A percentile compares a stretch with the other conserved stretches of the same genome.
phyloP scores from a whole-genome alignment of 2,888 invertebrate genomes.

The Coelopa pilipes region DNA sequence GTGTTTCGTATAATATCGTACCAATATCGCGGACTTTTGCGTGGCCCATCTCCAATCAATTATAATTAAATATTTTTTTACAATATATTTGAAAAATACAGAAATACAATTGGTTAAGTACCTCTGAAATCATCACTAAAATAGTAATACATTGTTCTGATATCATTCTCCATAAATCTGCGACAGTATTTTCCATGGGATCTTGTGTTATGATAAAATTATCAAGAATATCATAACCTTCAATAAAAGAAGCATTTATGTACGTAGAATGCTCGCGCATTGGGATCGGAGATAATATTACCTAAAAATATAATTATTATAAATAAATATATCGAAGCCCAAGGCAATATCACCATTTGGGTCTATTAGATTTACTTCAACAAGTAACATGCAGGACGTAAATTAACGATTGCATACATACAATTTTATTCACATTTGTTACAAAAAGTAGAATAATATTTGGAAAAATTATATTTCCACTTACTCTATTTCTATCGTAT shows the following conservation, averaged over 20 bases:
- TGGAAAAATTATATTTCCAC: too few relatives aligned
- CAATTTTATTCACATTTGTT: too few relatives aligned
- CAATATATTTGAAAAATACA: too few relatives aligned
- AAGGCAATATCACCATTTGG: too few relatives aligned
- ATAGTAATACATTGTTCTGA: slow-evolving; percentile 89
- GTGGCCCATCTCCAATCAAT: slow-evolving; percentile 74
- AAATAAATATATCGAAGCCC: too few relatives aligned
- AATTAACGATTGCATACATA: too few relatives aligned
- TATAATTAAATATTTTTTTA: background rate
- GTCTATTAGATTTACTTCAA: too few relatives aligned
- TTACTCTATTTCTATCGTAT: too few relatives aligned
- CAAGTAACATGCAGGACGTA: too few relatives aligned
- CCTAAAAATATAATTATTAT: slow-evolving; percentile 48
- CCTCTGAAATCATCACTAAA: slow-evolving; percentile 90
- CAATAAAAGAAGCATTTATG: slow-evolving; percentile 93
- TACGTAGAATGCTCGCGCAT: slow-evolving; percentile 90
- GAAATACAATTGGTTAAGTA: slow-evolving; percentile 64
- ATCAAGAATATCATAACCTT: slow-evolving; percentile 91
- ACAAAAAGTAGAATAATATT: too few relatives aligned
- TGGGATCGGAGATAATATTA: slow-evolving; percentile 85
- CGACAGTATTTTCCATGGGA: slow-evolving; percentile 85
- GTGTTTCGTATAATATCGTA: too few relatives aligned
- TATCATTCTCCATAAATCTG: slow-evolving; percentile 96
- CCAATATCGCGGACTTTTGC: slow-evolving; percentile 95
- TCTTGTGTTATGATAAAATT: slow-evolving; percentile 94